Percentiles rank a stretch among this genome's conserved stretches.
These are phyloP conservation scores for Bradypodion ventrale DNA, from an alignment of 2,797 vertebrate species.

Conservation along the genomic window DNA sequence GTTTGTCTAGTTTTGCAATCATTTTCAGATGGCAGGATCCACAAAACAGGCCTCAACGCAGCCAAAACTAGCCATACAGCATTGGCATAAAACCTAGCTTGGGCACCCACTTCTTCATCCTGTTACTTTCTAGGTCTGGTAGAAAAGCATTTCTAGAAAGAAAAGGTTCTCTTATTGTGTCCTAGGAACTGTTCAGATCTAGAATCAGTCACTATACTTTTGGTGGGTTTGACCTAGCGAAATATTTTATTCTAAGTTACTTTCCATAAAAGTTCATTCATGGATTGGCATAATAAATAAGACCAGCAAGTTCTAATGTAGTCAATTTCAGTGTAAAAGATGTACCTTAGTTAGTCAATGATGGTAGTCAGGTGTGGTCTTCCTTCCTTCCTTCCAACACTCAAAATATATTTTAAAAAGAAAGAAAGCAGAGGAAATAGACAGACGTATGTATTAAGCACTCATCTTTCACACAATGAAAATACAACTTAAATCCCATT, in stretches of 20 bases:
- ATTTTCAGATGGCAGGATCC: conserved; percentile 33
- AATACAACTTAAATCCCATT: neutral
- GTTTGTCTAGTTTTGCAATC: conserved; percentile 44
- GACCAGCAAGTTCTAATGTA: neutral
- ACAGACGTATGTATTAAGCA: neutral
- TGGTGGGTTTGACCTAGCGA: neutral
- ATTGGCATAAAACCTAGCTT: conserved; percentile 31
- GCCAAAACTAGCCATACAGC: conserved; percentile 13
- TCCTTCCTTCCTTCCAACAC: no score
- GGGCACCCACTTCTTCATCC: neutral
- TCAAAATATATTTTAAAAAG: no score
- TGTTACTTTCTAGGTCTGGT: accelerated
- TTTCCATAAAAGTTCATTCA: neutral
- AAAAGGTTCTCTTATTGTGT: neutral
- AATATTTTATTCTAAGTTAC: neutral
- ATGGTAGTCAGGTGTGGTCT: no score
- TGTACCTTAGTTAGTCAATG: neutral
- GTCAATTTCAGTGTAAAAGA: neutral
- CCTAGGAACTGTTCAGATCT: neutral
- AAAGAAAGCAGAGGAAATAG: neutral
- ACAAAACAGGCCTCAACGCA: neutral
- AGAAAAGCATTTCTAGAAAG: neutral
- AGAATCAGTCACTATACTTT: neutral
- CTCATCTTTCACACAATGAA: neutral
- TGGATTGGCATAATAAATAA: neutral